A percentile compares a stretch with the other conserved stretches of the same genome.
These are phyloP conservation scores for Cephalopachus bancanus DNA, from an alignment of 2,797 vertebrate species.

Conservation along the genomic window DNA sequence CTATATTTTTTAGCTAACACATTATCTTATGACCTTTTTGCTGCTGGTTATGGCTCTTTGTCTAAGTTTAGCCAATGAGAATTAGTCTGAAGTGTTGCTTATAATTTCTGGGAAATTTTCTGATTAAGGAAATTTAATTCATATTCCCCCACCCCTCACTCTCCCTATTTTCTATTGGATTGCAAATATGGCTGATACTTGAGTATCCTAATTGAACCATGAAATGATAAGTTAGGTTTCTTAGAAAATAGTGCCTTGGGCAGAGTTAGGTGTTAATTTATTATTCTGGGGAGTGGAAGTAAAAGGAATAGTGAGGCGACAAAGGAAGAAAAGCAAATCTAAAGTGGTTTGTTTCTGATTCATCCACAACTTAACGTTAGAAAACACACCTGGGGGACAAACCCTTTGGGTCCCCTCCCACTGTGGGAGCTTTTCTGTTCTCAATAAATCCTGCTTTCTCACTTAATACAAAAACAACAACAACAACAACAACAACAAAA, in stretches of 20 bases:
- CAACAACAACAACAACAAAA: too few relatives aligned
- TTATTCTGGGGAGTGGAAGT: neutral
- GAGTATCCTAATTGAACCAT: neutral
- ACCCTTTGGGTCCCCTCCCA: too few relatives aligned
- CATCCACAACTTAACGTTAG: neutral
- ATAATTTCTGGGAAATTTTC: conserved; percentile 27
- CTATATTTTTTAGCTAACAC: neutral
- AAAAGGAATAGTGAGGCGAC: neutral
- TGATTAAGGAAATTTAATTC: neutral
- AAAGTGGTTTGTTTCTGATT: neutral
- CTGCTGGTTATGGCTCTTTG: neutral
- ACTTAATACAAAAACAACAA: too few relatives aligned
- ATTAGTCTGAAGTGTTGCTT: neutral
- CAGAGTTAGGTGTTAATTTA: neutral
- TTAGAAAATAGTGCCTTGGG: neutral
- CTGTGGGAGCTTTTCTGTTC: too few relatives aligned
- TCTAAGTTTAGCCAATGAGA: neutral
- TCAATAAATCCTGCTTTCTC: too few relatives aligned
- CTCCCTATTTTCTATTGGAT: neutral
- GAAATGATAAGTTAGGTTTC: neutral
- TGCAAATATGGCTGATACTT: neutral
- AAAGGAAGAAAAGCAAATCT: neutral
- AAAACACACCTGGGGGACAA: neutral
- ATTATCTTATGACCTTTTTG: neutral
- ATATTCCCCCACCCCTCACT: neutral